Base-by-base conservation (phyloP, 2,113 vertebrate species). In the Gopherus evgoodei region DNA sequence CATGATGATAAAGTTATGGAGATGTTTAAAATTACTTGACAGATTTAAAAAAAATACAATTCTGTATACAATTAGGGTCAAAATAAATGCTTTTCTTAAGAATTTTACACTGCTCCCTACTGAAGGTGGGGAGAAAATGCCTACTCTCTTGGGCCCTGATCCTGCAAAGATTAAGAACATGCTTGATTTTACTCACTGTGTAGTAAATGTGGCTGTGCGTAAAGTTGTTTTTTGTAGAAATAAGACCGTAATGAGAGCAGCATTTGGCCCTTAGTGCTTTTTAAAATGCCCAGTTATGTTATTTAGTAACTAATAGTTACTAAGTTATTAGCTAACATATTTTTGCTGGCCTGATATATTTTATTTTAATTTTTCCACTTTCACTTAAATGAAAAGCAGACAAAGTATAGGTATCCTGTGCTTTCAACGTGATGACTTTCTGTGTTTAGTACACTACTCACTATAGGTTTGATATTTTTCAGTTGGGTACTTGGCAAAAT, bases 1-100 rank as follows among this genome's bases (percentile, higher is more conserved):
- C 91, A 94, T 82, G 91, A 95, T 87, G 94, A 93, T 97, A 88
- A 90, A 47, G 65, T 93, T 98, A 98, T 96, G 91, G 95, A 98
- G 96, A 97, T 95, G 93, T 98, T 97, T 97, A 95, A 96, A 97
- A 87, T 94, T 42, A 9, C 83, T 93, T 95, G 94, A 93, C 96
- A 97, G 91, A 78, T 97, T 93, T 86, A 86, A 95, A 91, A 93
- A 96, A 75, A 91, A 38, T 35, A 44, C 44, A 85, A 29, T 49
- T 94, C 87, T 91, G 82, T 94, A 83, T 57, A 88, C 89, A 96
- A 27, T 14, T 50, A 27, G 24, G 85, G 29, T 13, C 89, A 53
- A 75, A 91, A 83, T 72, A 96, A 95, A 96, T 81, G 76, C 14
- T 90, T 87, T 44, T 25, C 62, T 87, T 82, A 87, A 44, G 29